Evolutionary conservation across 2,113 vertebrate genomes (phyloP), one percentile per base, ranked within the genome.

Genomic region (Mirza zaza): DNA sequence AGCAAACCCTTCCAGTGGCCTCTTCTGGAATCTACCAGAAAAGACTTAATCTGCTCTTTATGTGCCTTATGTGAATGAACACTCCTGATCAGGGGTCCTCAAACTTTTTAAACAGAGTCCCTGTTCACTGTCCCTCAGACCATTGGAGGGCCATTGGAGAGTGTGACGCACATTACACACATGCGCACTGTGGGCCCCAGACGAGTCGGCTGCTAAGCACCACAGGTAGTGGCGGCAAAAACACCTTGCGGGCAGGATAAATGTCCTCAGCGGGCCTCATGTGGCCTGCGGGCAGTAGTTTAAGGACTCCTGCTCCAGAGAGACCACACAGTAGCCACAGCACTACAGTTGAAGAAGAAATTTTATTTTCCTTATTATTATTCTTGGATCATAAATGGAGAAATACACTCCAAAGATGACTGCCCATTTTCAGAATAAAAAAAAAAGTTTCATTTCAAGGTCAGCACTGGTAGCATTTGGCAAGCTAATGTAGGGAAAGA

Each of bases 381-480:
- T 42, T 90, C 25, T 96, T 88, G 29, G n/a, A 36, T 76, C 11
- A n/a, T 18, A 95, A 92, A 67, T 73, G 13, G 9, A 87, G 48
- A 87, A 63, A 75, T 14, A 50, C 29, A 55, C 39, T 63, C 34
- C 45, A 92, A 85, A 75, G 57, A 86, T 59, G 13, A 71, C 12
- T 29, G 8, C 10, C 25, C 9, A 68, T 96, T 97, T 89, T 50
- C 32, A 83, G 70, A 90, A 42, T 90, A 79, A 94, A 75, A 75
- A 75, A 75, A 39, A 61, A 79, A 50, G 45, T 36, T 15, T 81
- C 34, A 55, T 84, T 84, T 92, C 81, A 95, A 52, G 27, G 27
- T 79, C 32, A 68, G 29, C 32, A 76, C 42, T 63, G 34, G 36
- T 21, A 84, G 13, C 6, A 87, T 61, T 67, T 86, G 48, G 34